These are phyloP conservation scores for Polypterus senegalus DNA, from an alignment of 2,113 vertebrate species.

Conservation along the genomic window DNA sequence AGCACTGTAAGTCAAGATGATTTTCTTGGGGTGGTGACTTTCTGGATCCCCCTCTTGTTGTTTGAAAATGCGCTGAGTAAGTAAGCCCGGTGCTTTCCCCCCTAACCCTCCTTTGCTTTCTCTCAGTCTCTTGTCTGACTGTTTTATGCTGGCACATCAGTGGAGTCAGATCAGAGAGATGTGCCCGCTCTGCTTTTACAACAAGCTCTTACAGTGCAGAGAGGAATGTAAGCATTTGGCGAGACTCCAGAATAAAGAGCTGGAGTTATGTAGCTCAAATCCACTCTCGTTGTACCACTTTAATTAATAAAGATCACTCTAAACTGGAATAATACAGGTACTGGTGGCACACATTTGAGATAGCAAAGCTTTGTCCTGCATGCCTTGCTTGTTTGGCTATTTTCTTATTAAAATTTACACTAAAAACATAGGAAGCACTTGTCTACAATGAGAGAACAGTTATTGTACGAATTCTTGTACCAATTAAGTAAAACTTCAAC, in stretches of 20 bases:
- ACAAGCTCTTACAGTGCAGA: slow-evolving; percentile 4
- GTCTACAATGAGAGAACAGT: background rate
- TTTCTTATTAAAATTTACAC: background rate
- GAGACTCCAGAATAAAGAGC: slow-evolving; percentile 9
- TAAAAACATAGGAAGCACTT: background rate
- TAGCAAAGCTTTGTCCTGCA: background rate
- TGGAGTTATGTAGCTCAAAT: slow-evolving; percentile 1
- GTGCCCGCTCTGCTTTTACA: background rate
- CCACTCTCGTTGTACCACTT: slow-evolving; percentile 4
- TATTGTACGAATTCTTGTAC: slow-evolving; percentile 10
- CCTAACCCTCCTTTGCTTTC: slow-evolving; percentile 1
- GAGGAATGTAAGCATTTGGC: slow-evolving; percentile 17
- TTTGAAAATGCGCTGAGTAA: slow-evolving; percentile 21
- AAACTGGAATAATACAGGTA: slow-evolving; percentile 2
- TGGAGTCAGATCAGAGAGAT: slow-evolving; percentile 5
- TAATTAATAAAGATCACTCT: slow-evolving; percentile 1
- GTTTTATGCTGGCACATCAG: background rate
- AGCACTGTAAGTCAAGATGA: background rate
- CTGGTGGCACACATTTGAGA: background rate
- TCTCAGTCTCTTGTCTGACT: slow-evolving; percentile 14
- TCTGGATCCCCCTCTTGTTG: slow-evolving; percentile 2
- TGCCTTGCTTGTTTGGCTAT: background rate
- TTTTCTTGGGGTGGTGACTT: slow-evolving; percentile 9
- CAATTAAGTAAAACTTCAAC: background rate
- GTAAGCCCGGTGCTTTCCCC: background rate